Evolutionary conservation across 2,113 vertebrate genomes (phyloP).

Genomic region (Ornithorhynchus anatinus): DNA sequence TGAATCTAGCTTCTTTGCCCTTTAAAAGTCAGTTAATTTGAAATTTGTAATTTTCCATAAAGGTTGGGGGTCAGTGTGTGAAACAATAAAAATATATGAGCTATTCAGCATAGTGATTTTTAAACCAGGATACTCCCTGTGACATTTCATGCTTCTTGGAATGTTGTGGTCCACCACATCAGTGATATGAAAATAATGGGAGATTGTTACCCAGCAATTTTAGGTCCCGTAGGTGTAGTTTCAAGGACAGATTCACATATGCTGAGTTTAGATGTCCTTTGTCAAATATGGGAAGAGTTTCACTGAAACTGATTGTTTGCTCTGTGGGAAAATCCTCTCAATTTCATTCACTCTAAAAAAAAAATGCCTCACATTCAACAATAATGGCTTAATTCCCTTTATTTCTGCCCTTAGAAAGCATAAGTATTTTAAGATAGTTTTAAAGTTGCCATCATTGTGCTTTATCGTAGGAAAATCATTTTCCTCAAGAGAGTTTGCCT

Average conservation of each 20-base stretch:
- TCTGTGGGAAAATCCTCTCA: background rate
- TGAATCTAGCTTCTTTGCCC: too few species aligned
- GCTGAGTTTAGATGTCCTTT: conserved; percentile 24
- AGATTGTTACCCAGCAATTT: conserved; percentile 16
- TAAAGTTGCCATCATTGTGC: too few species aligned
- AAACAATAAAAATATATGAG: background rate
- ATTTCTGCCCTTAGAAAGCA: too few species aligned
- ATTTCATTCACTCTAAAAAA: conserved; percentile 12
- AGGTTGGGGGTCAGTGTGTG: background rate
- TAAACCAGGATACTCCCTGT: conserved; percentile 14
- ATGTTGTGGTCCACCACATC: background rate
- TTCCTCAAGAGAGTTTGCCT: too few species aligned
- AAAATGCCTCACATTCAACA: conserved; percentile 4
- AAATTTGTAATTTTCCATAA: background rate
- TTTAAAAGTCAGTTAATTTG: conserved; percentile 2
- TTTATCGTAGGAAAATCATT: too few species aligned
- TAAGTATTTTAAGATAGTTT: too few species aligned
- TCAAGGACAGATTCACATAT: conserved; percentile 16
- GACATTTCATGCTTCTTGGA: conserved; percentile 17
- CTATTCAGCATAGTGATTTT: conserved; percentile 10
- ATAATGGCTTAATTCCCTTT: too few species aligned
- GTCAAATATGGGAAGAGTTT: conserved; percentile 21
- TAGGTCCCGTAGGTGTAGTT: conserved; percentile 1
- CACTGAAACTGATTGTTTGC: background rate
- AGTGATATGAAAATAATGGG: conserved; percentile 11